Evolutionary conservation across 2,888 invertebrate genomes (phyloP).

Genomic region (Drosophila rellima): DNA sequence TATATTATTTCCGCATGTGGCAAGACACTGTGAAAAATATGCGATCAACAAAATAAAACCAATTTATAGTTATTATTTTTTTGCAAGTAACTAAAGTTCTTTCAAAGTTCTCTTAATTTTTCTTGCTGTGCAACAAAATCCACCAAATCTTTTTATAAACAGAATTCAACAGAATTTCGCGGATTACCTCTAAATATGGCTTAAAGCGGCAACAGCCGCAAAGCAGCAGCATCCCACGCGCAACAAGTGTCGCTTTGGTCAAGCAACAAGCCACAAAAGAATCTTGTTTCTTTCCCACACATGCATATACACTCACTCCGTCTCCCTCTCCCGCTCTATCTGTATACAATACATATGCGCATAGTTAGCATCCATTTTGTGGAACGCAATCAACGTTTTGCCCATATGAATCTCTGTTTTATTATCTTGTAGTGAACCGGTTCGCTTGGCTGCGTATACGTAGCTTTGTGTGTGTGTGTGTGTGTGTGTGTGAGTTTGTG

Average conservation of each 20-base stretch:
- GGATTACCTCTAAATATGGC: constrained; percentile 23
- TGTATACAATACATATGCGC: not conserved
- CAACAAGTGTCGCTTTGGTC: constrained; percentile 68
- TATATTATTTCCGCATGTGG: constrained; percentile 47
- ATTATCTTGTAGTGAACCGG: constrained; percentile 63
- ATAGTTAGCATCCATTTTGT: constrained; percentile 32
- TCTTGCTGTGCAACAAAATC: constrained; percentile 4
- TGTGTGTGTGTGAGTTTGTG: constrained; percentile 16
- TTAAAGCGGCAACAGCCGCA: constrained; percentile 21
- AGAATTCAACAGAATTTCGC: constrained; percentile 18
- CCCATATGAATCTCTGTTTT: constrained; percentile 41
- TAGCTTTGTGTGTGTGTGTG: constrained; percentile 40
- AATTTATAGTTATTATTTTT: too few species aligned
- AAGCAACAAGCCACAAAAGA: constrained; percentile 46
- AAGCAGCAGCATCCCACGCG: constrained; percentile 60
- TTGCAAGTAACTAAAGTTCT: too few species aligned
- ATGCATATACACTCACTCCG: not conserved
- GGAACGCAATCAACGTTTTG: not conserved
- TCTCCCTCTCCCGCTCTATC: not conserved
- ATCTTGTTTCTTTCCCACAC: constrained; percentile 47
- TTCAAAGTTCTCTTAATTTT: not conserved
- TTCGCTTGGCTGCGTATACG: constrained; percentile 71
- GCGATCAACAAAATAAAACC: not conserved
- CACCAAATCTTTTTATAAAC: constrained; percentile 7
- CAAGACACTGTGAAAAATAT: constrained; percentile 30